Evolutionary conservation across 2,888 invertebrate species (phyloP).

Genomic region (Lithophane socia): DNA sequence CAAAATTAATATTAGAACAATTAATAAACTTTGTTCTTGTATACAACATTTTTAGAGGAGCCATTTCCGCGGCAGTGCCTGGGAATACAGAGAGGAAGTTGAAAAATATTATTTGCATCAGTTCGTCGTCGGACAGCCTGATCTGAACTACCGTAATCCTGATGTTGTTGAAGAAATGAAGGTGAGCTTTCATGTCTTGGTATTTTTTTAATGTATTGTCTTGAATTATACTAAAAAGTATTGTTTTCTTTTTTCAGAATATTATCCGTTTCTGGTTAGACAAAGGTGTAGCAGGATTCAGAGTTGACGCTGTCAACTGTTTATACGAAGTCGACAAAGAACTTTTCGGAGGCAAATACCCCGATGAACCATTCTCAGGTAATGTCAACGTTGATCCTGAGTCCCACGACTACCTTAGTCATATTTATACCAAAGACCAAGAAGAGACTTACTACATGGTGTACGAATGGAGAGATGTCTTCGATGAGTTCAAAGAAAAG

Average conservation of each 20-base stretch:
- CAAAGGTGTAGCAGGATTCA: constrained; percentile 96
- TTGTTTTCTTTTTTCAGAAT: constrained; percentile 80
- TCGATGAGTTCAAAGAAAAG: constrained; percentile 90
- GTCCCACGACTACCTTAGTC: constrained; percentile 90
- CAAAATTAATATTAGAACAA: neutral
- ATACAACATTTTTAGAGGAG: constrained; percentile 76
- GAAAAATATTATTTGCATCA: constrained; percentile 94
- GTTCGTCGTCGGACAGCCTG: constrained; percentile 93
- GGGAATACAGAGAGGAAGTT: constrained; percentile 92
- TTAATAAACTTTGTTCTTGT: neutral
- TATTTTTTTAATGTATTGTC: neutral
- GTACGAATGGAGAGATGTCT: constrained; percentile 91
- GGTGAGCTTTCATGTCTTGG: constrained; percentile 54
- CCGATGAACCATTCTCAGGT: constrained; percentile 90
- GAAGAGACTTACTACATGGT: constrained; percentile 92
- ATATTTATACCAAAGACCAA: constrained; percentile 91
- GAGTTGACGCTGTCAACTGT: constrained; percentile 94
- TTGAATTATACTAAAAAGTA: neutral
- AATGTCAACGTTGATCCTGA: constrained; percentile 82
- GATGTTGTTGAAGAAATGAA: constrained; percentile 91
- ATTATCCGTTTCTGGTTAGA: constrained; percentile 95
- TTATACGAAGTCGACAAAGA: constrained; percentile 91
- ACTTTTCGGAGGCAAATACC: constrained; percentile 83
- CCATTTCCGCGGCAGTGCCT: constrained; percentile 93
- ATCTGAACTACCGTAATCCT: constrained; percentile 93